phyloP scores from a whole-genome alignment of 1,140 invertebrate genomes.

The Rhagoletis zephyria region DNA sequence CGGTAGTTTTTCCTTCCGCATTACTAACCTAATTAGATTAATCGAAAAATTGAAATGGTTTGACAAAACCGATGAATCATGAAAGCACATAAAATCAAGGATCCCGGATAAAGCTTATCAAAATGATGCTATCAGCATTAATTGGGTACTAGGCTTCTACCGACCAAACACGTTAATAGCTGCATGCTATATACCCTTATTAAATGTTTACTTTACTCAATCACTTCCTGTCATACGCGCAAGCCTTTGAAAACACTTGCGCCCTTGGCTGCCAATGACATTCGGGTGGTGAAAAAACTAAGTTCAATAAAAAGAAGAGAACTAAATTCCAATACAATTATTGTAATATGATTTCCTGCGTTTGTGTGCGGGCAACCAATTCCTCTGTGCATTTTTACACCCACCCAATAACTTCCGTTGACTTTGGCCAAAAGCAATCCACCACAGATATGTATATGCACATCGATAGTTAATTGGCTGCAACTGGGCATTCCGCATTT shows the following conservation, averaged over 20 bases:
- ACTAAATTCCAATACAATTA: conserved; percentile 1
- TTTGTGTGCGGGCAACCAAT: background rate
- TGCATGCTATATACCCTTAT: background rate
- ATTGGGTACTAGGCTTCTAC: too few species aligned
- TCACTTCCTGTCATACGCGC: background rate
- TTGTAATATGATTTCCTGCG: conserved; percentile 5
- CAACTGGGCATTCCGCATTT: background rate
- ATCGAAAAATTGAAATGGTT: too few species aligned
- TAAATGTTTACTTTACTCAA: background rate
- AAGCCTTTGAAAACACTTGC: background rate
- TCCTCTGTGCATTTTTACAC: conserved; percentile 8
- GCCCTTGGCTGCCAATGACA: background rate
- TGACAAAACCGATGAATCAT: too few species aligned
- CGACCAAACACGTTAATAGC: too few species aligned
- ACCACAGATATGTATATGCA: background rate
- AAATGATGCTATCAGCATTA: too few species aligned
- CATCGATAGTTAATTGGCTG: conserved; percentile 28
- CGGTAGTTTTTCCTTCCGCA: too few species aligned
- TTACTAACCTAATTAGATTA: too few species aligned
- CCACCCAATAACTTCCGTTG: background rate
- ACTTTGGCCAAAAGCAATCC: background rate
- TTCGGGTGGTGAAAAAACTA: background rate
- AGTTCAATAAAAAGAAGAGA: background rate
- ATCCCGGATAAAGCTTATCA: too few species aligned
- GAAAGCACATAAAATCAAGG: too few species aligned